Evolutionary conservation across 2,113 vertebrate genomes (phyloP).

Genomic region (Morone saxatilis): DNA sequence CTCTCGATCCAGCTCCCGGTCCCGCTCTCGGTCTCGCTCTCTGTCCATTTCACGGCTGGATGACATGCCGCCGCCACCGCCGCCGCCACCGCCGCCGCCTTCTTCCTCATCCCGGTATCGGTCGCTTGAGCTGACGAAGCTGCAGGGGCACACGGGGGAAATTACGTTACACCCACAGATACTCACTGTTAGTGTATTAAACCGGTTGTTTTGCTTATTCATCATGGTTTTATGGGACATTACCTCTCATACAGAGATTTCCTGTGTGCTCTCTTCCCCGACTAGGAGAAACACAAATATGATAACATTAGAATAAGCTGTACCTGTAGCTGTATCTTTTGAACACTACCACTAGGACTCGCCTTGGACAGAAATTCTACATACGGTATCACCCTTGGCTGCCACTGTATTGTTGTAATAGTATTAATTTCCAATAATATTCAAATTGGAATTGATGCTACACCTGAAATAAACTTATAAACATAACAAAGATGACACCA

Average conservation of each 20-base stretch:
- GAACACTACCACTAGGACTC: not conserved
- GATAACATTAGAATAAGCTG: not conserved
- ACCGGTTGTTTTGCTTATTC: not conserved
- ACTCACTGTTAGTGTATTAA: not conserved
- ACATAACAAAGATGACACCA: too few species aligned
- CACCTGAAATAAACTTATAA: too few species aligned
- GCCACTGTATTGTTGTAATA: too few species aligned
- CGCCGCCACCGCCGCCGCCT: not conserved
- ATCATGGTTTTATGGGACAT: slow-evolving; percentile 20
- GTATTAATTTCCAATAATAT: not conserved
- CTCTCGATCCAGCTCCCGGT: slow-evolving; percentile 74
- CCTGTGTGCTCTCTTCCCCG: slow-evolving; percentile 88
- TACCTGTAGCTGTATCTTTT: not conserved
- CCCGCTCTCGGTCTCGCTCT: slow-evolving; percentile 81
- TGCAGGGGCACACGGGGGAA: slow-evolving; percentile 45
- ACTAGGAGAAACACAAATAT: slow-evolving; percentile 72
- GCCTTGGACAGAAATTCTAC: not conserved
- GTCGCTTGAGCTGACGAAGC: slow-evolving; percentile 90
- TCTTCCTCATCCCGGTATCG: slow-evolving; percentile 84
- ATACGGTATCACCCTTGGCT: too few species aligned
- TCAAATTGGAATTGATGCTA: not conserved
- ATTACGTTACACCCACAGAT: not conserved
- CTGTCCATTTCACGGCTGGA: slow-evolving; percentile 69
- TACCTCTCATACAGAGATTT: slow-evolving; percentile 93
- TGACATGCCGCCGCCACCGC: slow-evolving; percentile 45